phyloP scores from a whole-genome alignment of 2,113 vertebrate genomes.

The Penelope pileata region DNA sequence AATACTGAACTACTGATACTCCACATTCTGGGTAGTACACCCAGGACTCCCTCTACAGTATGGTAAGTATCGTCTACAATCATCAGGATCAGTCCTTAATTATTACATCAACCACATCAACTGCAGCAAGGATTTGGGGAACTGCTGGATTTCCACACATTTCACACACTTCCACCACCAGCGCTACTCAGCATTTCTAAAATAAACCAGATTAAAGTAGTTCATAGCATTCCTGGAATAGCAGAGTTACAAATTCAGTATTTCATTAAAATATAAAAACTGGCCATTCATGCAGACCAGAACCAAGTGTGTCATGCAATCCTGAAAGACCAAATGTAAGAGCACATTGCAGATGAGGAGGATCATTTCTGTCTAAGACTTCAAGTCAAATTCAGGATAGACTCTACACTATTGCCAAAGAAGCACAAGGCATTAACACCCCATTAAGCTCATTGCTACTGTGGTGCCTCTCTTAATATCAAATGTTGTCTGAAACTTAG shows the following conservation, averaged over 20 bases:
- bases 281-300: background rate
- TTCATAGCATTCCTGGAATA: background rate
- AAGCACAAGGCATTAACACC: background rate
- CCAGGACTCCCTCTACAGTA: background rate
- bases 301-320: background rate
- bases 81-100: background rate
- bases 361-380: background rate
- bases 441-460: background rate
- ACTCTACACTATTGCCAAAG: background rate
- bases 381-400: background rate
- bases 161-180: background rate
- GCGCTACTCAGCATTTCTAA: background rate
- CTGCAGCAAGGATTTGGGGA: background rate
- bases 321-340: background rate
- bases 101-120: fast-evolving
- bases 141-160: background rate
- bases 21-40: background rate
- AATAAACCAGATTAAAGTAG: background rate
- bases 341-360: background rate
- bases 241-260: background rate
- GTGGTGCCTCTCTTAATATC: background rate
- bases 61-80: background rate
- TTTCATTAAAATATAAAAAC: background rate
- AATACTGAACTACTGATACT: background rate
- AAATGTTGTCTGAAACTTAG: background rate